Base-by-base conservation (phyloP, 2,113 vertebrate genomes). In the Oxygymnocypris stewartii region DNA sequence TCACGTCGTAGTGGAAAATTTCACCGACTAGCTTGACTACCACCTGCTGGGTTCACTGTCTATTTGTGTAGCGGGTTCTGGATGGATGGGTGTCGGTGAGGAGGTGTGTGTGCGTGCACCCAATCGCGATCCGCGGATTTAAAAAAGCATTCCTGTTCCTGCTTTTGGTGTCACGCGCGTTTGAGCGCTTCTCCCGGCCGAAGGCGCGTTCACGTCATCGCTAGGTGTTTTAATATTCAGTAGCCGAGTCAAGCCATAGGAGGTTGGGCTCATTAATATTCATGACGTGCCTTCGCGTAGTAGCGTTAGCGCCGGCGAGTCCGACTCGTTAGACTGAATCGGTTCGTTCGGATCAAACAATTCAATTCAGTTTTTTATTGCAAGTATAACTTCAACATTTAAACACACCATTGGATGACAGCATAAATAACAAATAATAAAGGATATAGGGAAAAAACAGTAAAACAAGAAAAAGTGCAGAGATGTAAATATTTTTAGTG, bases 1-100 rank as follows among this genome's bases (percentile, higher is more conserved):
- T 20, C 83, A 18, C 78, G 8, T 8, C 35, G 31, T 40, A 83
- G 82, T 86, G 89, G 82, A 87, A 87, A 88, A 61, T 82, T 37
- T 31, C 63, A 14, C 77, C 77, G 47, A 4, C 16, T 10, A 0
- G 40, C 14, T 51, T 59, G 9, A 8, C 47, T 76, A 12, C 40
- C 40, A 44, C 82, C 84, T 71, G 14, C 47, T 51, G 47, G 73
- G 5, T 28, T 65, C 10, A 2, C 37, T 51, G 59, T 59, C 44
- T 86, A 37, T 84, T 86, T 78, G 69, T 44, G 47, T 82, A 69
- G 54, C 42, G 37, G 57, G 0, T 14, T 69, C 7, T 79, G 51
- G 54, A 23, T 23, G 54, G 54, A 23, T 23, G 25, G 37, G 35
- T 73, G 51, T 78, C 88, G 47, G 81, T 11, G 12, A 18, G 79